Evolutionary conservation across 2,113 vertebrate species (phyloP), one percentile per base, ranked within the genome.

Genomic region (Hucho hucho): DNA sequence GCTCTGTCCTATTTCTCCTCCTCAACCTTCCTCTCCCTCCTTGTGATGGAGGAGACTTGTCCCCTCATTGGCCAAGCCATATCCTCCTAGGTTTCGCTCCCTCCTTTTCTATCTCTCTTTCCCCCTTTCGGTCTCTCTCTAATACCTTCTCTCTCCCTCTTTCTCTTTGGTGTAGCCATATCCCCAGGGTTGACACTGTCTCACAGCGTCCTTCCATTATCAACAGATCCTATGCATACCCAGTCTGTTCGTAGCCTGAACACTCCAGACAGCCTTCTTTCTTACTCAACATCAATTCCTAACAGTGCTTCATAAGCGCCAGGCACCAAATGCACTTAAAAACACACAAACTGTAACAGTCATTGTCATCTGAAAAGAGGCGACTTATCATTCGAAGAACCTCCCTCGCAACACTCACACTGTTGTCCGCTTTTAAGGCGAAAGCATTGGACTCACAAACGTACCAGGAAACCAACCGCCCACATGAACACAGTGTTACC

Each of bases 1-100:
- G 74, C 70, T 25, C 32, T 72, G 63, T 69, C 43, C 22, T 49
- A 56, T 70, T 47, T 69, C 73, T n/a, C n/a, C 5, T 20, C 63
- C 46, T 5, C 26, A 6, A 2, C 25, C 14, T n/a, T 3, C 29
- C 4, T 28, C 29, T 26, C 16, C 3, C 12, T 12, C 18, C 32
- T 28, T 28, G 3, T 28, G 28, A 28, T 3, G 28, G 28, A 28
- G 28, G 3, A 28, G n/a, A n/a, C n/a, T 28, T 28, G 28, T 3
- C 28, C 1, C 65, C 16, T 18, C n/a, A 28, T 25, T 26, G 22
- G 28, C 63, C 71, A 12, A 26, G 11, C 70, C 12, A 25, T 18
- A 25, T 59, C 49, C 69, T 58, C 53, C 69, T 29, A 24, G 22
- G 29, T 71, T 25, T 11, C 25, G 63, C 53, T 61, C 28, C 3